These are phyloP conservation scores for Myripristis jacobus DNA, from an alignment of 2,797 vertebrate genomes.

Conservation along the genomic window DNA sequence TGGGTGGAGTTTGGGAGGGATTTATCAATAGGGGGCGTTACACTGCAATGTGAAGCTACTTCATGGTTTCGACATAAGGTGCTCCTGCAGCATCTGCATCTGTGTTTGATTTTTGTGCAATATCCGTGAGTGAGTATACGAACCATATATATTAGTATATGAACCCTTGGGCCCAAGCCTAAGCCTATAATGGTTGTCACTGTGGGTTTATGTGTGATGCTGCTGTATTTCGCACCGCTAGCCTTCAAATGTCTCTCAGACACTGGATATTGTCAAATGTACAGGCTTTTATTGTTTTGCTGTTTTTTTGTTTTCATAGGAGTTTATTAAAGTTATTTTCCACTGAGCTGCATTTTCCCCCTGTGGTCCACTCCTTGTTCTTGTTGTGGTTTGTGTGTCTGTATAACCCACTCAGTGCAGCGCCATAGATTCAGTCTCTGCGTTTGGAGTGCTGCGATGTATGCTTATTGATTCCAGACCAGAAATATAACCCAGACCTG, in stretches of 20 bases:
- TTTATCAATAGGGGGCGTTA: slow-evolving; percentile 55
- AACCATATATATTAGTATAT: slow-evolving; percentile 57
- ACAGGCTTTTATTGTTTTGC: slow-evolving; percentile 81
- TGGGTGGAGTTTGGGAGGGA: slow-evolving; percentile 50
- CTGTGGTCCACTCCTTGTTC: slow-evolving; percentile 15
- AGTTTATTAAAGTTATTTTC: slow-evolving; percentile 86
- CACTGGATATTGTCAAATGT: slow-evolving; percentile 83
- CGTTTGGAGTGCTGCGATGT: not conserved
- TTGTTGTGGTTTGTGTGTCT: slow-evolving; percentile 15
- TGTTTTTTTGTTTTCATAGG: slow-evolving; percentile 77
- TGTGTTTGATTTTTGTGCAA: slow-evolving; percentile 80
- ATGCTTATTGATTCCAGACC: slow-evolving; percentile 21
- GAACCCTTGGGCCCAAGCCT: slow-evolving; percentile 51
- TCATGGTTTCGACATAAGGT: slow-evolving; percentile 57
- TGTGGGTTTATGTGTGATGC: slow-evolving; percentile 70
- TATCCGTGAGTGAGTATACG: slow-evolving; percentile 71
- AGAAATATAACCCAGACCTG: slow-evolving; percentile 20
- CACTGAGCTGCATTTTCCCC: slow-evolving; percentile 56
- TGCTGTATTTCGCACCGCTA: slow-evolving; percentile 75
- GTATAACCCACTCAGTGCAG: slow-evolving; percentile 15
- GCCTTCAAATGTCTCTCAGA: slow-evolving; percentile 77
- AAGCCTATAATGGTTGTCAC: slow-evolving; percentile 64
- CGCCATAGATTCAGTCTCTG: not conserved
- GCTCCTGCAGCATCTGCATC: slow-evolving; percentile 70
- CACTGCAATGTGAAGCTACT: slow-evolving; percentile 67